Base-by-base conservation (phyloP, 1,140 invertebrate species). In the Chymomyza costata region DNA sequence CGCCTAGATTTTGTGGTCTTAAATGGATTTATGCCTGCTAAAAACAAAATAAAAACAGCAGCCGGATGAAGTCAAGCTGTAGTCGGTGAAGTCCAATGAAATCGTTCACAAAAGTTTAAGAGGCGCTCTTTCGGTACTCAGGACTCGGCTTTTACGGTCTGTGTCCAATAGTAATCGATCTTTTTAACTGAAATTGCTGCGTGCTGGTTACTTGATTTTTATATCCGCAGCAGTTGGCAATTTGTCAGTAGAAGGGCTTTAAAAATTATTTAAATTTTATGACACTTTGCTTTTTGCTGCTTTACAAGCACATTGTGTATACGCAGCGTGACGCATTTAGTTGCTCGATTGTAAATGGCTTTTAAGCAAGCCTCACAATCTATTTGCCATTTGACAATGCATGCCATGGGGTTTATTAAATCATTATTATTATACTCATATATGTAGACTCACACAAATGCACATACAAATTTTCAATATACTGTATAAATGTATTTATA, bases 11-110 rank as follows among this genome's bases (percentile, higher is more conserved):
- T 76, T 16, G 46, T 38, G 61, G 37, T 43, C 55, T 74, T 63
- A 66, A 76, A 76, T 48, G 65, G 65, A 63, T 76, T 70, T 76
- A 76, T 63, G 61, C 18, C 35, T 32, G 21, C 40, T 41, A 48
- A n/a, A 48, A 25, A 38, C 31, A 35, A 21, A 7, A 2, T 14
- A 10, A 13, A 25, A 8, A 46, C 44, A 34, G 44, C 16, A 8
- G n/a, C n/a, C n/a, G n/a, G n/a, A n/a, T n/a, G n/a, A n/a, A n/a
- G n/a, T n/a, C n/a, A n/a, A n/a, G n/a, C n/a, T n/a, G n/a, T n/a
- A n/a, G n/a, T n/a, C n/a, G n/a, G n/a, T n/a, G n/a, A n/a, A n/a
- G n/a, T n/a, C n/a, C n/a, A n/a, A n/a, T n/a, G n/a, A n/a, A n/a
- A n/a, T n/a, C n/a, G n/a, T n/a, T n/a, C n/a, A n/a, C n/a, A n/a